Evolutionary conservation across 2,888 invertebrate species (phyloP).

Genomic region (Sinhomidia bicolor): DNA sequence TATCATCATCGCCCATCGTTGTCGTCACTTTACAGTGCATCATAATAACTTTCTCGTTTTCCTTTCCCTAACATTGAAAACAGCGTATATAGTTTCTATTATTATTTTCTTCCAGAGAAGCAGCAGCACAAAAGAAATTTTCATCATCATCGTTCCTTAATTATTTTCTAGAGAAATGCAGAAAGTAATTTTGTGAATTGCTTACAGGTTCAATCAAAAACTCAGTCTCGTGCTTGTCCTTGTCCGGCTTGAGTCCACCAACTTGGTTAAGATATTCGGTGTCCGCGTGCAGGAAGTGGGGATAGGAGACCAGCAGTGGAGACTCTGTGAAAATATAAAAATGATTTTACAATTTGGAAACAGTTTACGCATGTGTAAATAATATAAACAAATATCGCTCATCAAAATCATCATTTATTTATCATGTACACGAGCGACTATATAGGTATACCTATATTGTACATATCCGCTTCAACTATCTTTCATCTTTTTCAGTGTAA

Average conservation of each 20-base stretch:
- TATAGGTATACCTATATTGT: too few species aligned
- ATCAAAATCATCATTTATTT: too few species aligned
- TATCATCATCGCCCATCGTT: too few species aligned
- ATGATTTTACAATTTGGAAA: too few species aligned
- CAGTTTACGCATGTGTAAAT: too few species aligned
- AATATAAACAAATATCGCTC: neutral
- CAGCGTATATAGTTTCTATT: neutral
- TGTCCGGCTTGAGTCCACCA: slow-evolving; percentile 67
- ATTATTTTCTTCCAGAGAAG: too few species aligned
- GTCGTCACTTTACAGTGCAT: too few species aligned
- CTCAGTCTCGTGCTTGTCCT: slow-evolving; percentile 73
- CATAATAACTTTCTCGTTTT: neutral
- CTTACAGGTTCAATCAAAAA: slow-evolving; percentile 75
- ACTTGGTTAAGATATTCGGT: slow-evolving; percentile 59
- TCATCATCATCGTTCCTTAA: neutral
- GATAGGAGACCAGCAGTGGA: slow-evolving; percentile 71
- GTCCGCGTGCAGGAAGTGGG: slow-evolving; percentile 74
- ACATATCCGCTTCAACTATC: too few species aligned
- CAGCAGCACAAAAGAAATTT: too few species aligned
- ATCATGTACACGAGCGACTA: too few species aligned
- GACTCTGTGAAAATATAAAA: too few species aligned
- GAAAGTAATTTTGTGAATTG: neutral
- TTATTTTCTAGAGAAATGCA: neutral
- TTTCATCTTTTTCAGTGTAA: too few species aligned
- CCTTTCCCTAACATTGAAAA: neutral